Evolutionary conservation across 2,113 vertebrate species (phyloP).

Genomic region (Rhinopomastus cyanomelas): DNA sequence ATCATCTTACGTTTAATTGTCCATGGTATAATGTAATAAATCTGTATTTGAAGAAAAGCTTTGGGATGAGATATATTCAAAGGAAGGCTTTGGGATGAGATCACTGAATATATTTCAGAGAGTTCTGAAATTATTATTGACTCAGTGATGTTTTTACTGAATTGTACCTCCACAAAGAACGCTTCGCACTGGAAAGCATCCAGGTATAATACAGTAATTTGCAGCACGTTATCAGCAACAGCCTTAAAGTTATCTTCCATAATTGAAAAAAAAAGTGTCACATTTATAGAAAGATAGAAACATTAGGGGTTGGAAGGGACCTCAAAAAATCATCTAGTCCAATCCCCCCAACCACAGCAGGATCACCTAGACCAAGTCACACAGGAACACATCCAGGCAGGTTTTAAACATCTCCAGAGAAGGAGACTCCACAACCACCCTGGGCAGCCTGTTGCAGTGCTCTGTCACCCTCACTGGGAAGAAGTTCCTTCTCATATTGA

Average conservation of each 20-base stretch:
- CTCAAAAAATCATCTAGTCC: no score
- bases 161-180: not conserved
- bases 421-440: no score
- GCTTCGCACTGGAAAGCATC: not conserved
- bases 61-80: slow-evolving; percentile 17
- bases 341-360: no score
- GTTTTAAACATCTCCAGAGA: no score
- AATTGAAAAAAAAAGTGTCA: not conserved
- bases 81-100: slow-evolving; percentile 7
- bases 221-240: not conserved
- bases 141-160: not conserved
- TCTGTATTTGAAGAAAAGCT: not conserved
- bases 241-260: not conserved
- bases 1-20: slow-evolving; percentile 42
- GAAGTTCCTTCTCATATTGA: no score
- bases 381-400: no score
- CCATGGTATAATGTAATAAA: slow-evolving; percentile 11
- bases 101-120: not conserved
- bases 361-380: no score
- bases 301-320: no score
- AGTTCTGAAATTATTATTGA: slow-evolving; percentile 20
- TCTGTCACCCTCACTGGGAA: no score
- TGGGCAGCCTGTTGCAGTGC: no score
- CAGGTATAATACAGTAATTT: not conserved
- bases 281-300: not conserved